Evolutionary conservation across 2,113 vertebrate genomes (phyloP).

Genomic region (Tyrannus savana): DNA sequence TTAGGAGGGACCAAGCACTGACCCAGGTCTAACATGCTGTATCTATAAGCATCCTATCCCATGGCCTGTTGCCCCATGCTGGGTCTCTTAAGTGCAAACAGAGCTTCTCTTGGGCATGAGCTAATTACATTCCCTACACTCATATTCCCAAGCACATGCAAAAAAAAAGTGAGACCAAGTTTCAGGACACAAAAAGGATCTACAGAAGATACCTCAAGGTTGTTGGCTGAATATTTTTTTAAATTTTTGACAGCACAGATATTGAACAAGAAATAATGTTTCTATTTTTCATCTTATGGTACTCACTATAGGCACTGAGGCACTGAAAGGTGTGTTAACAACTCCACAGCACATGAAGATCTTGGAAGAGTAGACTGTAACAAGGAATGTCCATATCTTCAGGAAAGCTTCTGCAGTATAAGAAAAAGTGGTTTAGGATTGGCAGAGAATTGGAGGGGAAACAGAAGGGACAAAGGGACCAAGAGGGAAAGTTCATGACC

Average conservation of each 20-base stretch:
- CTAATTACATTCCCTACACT: not conserved
- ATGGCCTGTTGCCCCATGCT: not conserved
- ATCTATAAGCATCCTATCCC: not conserved
- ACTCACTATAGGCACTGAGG: fast-evolving
- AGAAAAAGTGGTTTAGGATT: not conserved
- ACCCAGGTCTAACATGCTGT: not conserved
- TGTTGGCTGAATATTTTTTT: not conserved
- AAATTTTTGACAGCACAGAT: not conserved
- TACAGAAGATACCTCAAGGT: not conserved
- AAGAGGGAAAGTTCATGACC: not conserved
- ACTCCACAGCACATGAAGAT: not conserved
- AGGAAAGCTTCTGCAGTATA: not conserved
- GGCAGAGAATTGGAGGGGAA: not conserved
- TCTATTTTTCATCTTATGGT: not conserved
- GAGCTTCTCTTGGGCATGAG: not conserved
- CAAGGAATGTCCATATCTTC: not conserved
- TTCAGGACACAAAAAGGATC: not conserved
- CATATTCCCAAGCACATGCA: not conserved
- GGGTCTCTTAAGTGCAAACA: not conserved
- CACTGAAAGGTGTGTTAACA: not conserved
- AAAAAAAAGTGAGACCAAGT: not conserved
- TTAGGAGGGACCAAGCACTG: not conserved
- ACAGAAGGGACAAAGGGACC: not conserved
- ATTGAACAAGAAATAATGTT: not conserved
- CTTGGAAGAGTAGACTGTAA: not conserved